Conservation (phyloP, 2,888 invertebrate species). For the Drosophila borborema region DNA sequence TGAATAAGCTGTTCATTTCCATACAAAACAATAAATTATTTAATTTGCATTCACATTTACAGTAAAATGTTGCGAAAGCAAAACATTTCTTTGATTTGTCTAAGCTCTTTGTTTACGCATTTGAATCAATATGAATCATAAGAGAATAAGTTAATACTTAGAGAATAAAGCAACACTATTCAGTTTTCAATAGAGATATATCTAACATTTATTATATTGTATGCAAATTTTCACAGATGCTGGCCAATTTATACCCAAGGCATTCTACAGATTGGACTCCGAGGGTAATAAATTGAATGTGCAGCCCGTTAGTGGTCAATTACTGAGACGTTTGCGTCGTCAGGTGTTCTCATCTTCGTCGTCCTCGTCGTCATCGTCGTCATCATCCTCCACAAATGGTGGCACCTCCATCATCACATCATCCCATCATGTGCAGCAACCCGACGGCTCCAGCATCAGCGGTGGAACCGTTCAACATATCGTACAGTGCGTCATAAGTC, state of each 20-base stretch:
- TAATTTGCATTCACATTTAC: neutral
- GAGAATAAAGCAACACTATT: too few relatives aligned
- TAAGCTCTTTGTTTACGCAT: neutral
- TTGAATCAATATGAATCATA: neutral
- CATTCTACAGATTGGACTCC: slow-evolving; percentile 80
- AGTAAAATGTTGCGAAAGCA: neutral
- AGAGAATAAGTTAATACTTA: neutral
- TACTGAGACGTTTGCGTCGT: slow-evolving; percentile 80
- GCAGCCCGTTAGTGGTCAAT: slow-evolving; percentile 74
- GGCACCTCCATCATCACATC: slow-evolving; percentile 48
- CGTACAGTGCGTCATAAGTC: neutral
- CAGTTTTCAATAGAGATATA: neutral
- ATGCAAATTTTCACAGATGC: slow-evolving; percentile 54
- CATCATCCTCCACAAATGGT: slow-evolving; percentile 42
- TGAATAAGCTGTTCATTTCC: neutral
- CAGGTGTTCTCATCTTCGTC: slow-evolving; percentile 68
- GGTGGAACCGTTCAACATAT: slow-evolving; percentile 31
- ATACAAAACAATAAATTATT: neutral
- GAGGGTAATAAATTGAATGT: slow-evolving; percentile 80
- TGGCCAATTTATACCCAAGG: slow-evolving; percentile 80
- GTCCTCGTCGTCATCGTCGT: slow-evolving; percentile 57
- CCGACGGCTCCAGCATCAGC: slow-evolving; percentile 45
- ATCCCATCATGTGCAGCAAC: slow-evolving; percentile 32
- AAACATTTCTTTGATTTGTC: neutral
- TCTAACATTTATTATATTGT: neutral